phyloP scores from a whole-genome alignment of 2,888 invertebrate species.

The Rhorus exstirpatorius region DNA sequence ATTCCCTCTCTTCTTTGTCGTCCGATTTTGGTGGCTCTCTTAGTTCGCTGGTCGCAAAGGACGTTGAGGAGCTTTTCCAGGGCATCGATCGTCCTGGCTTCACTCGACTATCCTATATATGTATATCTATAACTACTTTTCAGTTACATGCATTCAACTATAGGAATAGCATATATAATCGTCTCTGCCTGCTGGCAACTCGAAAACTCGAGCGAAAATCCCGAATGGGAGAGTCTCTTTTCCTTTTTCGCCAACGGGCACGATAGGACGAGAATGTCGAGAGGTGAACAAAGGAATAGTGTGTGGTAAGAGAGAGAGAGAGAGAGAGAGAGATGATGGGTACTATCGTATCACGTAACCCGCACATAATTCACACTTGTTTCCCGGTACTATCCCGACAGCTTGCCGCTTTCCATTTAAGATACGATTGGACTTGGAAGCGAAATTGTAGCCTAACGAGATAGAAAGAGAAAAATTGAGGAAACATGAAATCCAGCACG shows the following conservation, averaged over 20 bases:
- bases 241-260: constrained; percentile 56
- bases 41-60: constrained; percentile 49
- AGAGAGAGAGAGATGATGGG: constrained; percentile 37
- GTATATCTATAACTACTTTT: constrained; percentile 60
- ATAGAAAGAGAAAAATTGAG: constrained; percentile 57
- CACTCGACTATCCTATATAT: constrained; percentile 43
- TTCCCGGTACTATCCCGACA: constrained; percentile 61
- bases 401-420: constrained; percentile 68
- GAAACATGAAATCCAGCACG: constrained; percentile 63
- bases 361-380: constrained; percentile 71
- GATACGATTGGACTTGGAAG: constrained; percentile 61
- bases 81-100: constrained; percentile 58
- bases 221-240: constrained; percentile 30
- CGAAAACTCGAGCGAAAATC: constrained; percentile 57
- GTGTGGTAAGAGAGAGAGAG: neutral
- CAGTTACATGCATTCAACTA: constrained; percentile 51
- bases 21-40: constrained; percentile 30
- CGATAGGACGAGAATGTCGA: constrained; percentile 43
- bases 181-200: constrained; percentile 60
- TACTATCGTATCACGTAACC: constrained; percentile 70
- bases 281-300: neutral
- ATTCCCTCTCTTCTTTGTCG: constrained; percentile 6
- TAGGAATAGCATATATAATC: constrained; percentile 68
- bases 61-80: constrained; percentile 51
- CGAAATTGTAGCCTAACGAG: constrained; percentile 15